Evolutionary conservation across 2,797 vertebrate genomes (phyloP), one percentile per base, ranked within the genome.

Genomic region (Propithecus perrieri): DNA sequence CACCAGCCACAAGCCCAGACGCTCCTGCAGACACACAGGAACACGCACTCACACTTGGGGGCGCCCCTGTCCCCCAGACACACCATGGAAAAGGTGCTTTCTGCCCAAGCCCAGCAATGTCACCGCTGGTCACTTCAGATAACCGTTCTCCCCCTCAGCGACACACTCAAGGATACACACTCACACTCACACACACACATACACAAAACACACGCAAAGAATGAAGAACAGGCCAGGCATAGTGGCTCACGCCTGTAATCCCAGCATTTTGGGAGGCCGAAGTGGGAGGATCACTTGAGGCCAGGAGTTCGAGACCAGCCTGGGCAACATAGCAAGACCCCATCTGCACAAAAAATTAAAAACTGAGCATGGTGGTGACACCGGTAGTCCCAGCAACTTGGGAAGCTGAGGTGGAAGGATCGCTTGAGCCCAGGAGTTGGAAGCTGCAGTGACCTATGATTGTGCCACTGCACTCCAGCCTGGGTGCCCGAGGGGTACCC

Each of bases 1-100:
- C 35, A 9, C 46, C 38, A 11, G 61, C 14, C 30, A 30, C 53
- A 53, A 7, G 1, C 24, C 6, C 2, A 17, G 65, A 57, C 0
- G 9, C 14, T 46, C 9, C 63, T 35, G 28, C 30, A n/a, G 53
- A 79, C 33, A 74, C 38, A 24, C 12, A 22, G 28, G 20, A 41
- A n/a, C 33, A 57, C 48, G 33, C 4, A 12, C 55, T 20, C 61
- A 1, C 7, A 15, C 61, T n/a, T 57, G 1, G 7, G 14, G 38
- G 10, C 1, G 24, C 63, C 69, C 18, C 50, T 30, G 41, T 33
- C 61, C 71, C 4, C 18, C 0, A 46, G 35, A 26, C 10, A 26
- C 53, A 63, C 24, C 15, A 17, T 9, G 0, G 3, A 17, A 78
- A 50, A 80, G 59, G 10, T 9, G 18, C 63, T 8, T 24, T n/a